phyloP scores from a whole-genome alignment of 2,113 vertebrate species.

The Suncus etruscus region DNA sequence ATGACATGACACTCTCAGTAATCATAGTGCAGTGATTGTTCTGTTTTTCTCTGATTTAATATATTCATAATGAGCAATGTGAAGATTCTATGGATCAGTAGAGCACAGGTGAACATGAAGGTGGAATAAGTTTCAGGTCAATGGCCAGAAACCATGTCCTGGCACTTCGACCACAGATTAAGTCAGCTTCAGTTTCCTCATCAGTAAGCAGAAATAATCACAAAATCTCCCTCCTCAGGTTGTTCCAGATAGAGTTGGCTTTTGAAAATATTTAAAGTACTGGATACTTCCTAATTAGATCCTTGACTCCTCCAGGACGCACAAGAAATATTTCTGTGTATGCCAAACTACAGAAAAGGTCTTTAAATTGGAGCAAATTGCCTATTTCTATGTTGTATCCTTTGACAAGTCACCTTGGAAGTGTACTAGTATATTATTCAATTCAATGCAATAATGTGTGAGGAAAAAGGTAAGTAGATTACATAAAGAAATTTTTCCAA shows the following conservation, averaged over 20 bases:
- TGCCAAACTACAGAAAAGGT: not conserved
- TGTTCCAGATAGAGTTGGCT: not conserved
- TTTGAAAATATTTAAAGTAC: not conserved
- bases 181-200: not conserved
- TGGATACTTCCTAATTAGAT: not conserved
- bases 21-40: not conserved
- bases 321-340: not conserved
- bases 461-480: not conserved
- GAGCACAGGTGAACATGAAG: not conserved
- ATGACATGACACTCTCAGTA: not conserved
- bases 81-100: not conserved
- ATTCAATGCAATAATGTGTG: not conserved
- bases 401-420: not conserved
- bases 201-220: not conserved
- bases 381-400: not conserved
- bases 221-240: not conserved
- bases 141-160: too few species aligned
- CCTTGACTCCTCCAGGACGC: not conserved
- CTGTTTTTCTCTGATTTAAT: not conserved
- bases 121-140: not conserved
- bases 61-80: not conserved
- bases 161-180: not conserved
- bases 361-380: not conserved
- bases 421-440: not conserved
- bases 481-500: constrained; percentile 22